Evolutionary conservation across 1,140 invertebrate genomes (phyloP), one percentile per base, ranked within the genome.

Genomic region (Drosophila nasuta): DNA sequence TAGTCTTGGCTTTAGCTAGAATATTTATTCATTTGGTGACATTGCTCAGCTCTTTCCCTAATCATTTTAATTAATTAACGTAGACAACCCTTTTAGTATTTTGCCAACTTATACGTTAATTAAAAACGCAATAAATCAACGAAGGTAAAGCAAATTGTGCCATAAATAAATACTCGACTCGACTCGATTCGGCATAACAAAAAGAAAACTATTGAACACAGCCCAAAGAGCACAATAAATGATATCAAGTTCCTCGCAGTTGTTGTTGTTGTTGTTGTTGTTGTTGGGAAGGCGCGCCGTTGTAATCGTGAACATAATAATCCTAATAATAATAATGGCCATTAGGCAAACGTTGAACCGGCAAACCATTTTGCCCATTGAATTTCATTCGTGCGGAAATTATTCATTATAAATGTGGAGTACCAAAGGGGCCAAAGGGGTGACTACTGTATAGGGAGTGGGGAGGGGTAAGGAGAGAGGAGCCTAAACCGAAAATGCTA

Each of bases 321-420:
- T 87, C 83, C 76, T 88, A 88, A 87, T 87, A 87, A 79, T 76
- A 87, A 82, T 87, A 79, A 86, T 82, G 82, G 82, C 79, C 79
- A 82, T 86, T 86, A 87, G 76, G 82, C 71, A 83, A 82, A 82
- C 80, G 71, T 81, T 77, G 63, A 79, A 63, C 70, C 79, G 70
- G 70, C 75, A 64, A 85, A 86, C 73, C 72, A 88, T 80, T 87
- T 79, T 82, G 68, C 69, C 82, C 72, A 86, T 87, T 86, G 79
- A 82, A 79, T 87, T 82, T 83, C 79, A 82, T 68, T 87, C 82
- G 70, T 80, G 82, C 83, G 82, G 82, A 87, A 87, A 87, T 87
- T 87, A 87, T 87, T 87, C 83, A 87, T 87, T 87, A 87, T 79
- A 64, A 79, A 80, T 82, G 76, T 76, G 67, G 25, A 59, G 82